Evolutionary conservation across 2,113 vertebrate species (phyloP).

Genomic region (Microcebus lehilahytsara): DNA sequence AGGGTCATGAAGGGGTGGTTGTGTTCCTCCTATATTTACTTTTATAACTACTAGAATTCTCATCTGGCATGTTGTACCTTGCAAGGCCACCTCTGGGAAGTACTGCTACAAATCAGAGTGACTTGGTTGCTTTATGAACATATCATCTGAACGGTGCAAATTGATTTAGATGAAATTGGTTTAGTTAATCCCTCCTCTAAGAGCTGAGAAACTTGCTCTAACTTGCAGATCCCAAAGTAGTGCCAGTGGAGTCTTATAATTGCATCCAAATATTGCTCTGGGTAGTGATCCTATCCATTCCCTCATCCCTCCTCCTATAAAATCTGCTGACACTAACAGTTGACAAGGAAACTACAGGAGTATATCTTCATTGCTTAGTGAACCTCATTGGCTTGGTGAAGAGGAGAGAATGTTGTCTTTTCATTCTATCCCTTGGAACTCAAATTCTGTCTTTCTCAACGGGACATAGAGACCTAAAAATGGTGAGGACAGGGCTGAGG

Average conservation of each 20-base stretch:
- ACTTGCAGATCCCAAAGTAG: constrained; percentile 67
- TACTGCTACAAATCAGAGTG: constrained; percentile 43
- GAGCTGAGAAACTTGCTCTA: constrained; percentile 60
- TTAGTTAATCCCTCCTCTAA: constrained; percentile 69
- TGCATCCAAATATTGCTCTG: constrained; percentile 57
- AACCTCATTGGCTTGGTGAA: constrained; percentile 15
- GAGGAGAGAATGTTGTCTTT: constrained; percentile 34
- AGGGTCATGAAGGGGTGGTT: neutral
- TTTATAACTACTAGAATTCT: constrained; percentile 42
- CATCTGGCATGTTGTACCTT: constrained; percentile 49
- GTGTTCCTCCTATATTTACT: constrained; percentile 23
- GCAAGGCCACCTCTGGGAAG: constrained; percentile 10
- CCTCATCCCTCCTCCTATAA: constrained; percentile 59
- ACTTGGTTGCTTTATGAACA: constrained; percentile 51
- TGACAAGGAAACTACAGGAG: constrained; percentile 27
- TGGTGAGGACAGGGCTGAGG: neutral
- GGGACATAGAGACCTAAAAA: neutral
- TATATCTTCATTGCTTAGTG: constrained; percentile 14
- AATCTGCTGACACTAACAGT: constrained; percentile 68
- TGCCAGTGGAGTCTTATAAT: constrained; percentile 70
- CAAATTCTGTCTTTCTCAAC: neutral
- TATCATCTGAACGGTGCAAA: constrained; percentile 58
- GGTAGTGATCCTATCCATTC: constrained; percentile 52
- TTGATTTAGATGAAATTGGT: constrained; percentile 67
- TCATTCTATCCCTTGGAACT: neutral